Percentiles rank a stretch among this genome's conserved stretches.
Evolutionary conservation across 2,888 invertebrate genomes (phyloP).

Genomic region (Pimpla rufipes): DNA sequence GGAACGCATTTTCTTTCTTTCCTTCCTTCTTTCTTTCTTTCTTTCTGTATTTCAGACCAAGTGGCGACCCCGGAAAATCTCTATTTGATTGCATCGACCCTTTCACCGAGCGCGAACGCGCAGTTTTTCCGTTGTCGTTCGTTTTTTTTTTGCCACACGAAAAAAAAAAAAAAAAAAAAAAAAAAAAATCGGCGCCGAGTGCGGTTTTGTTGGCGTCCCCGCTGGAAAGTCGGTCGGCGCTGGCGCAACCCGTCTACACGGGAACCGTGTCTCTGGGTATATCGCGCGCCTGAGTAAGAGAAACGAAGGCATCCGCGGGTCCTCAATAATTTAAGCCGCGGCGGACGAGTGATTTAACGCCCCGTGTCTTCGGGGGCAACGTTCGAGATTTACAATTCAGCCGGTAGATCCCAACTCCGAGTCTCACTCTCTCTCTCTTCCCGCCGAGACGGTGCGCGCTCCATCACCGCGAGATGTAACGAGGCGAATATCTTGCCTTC

Average conservation of each 20-base stretch:
- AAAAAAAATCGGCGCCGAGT: background rate
- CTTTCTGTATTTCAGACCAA: constrained; percentile 38
- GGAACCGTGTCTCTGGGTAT: constrained; percentile 12
- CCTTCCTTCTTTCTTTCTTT: background rate
- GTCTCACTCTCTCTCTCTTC: background rate
- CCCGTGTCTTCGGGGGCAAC: constrained; percentile 52
- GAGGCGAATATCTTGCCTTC: too few species aligned
- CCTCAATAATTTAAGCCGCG: constrained; percentile 64
- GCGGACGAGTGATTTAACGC: constrained; percentile 64
- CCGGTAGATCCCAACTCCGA: constrained; percentile 45
- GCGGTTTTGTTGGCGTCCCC: background rate
- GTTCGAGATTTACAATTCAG: constrained; percentile 55
- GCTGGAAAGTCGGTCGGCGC: background rate
- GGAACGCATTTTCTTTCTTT: constrained; percentile 30
- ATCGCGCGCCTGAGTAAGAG: constrained; percentile 21
- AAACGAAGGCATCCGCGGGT: constrained; percentile 37
- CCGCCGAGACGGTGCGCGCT: constrained; percentile 1
- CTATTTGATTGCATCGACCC: constrained; percentile 36
- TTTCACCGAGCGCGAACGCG: background rate
- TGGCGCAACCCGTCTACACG: background rate
- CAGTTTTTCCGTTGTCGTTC: background rate
- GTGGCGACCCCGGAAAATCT: constrained; percentile 44
- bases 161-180: background rate
- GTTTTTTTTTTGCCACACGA: background rate
- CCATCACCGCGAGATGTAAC: constrained; percentile 6